phyloP scores from a whole-genome alignment of 2,888 invertebrate species.

The Cheilosia urbana region DNA sequence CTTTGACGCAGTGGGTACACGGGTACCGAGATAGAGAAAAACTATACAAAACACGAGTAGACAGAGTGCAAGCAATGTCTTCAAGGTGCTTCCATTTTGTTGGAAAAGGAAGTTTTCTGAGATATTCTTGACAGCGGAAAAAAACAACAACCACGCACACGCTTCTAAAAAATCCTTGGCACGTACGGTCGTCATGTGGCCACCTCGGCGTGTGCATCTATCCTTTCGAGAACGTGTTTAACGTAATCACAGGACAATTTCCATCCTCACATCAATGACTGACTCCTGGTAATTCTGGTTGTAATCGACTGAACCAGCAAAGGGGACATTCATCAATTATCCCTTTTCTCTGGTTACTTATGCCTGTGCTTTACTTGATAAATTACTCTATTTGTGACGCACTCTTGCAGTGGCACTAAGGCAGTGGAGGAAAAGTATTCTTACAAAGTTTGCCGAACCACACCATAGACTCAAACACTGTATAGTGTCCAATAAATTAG shows the following conservation, averaged over 20 bases:
- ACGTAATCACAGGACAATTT: slow-evolving; percentile 66
- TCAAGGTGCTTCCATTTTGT: slow-evolving; percentile 31
- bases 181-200: slow-evolving; percentile 65
- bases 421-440: slow-evolving; percentile 20
- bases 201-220: slow-evolving; percentile 22
- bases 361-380: slow-evolving; percentile 45
- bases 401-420: slow-evolving; percentile 50
- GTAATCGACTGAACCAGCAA: slow-evolving; percentile 63
- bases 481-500: slow-evolving; percentile 72
- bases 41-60: background rate
- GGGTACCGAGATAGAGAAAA: slow-evolving; percentile 8
- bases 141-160: slow-evolving; percentile 18
- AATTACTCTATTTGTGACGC: slow-evolving; percentile 71
- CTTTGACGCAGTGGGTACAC: slow-evolving; percentile 3
- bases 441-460: slow-evolving; percentile 5
- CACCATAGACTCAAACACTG: background rate
- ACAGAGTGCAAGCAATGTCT: slow-evolving; percentile 26
- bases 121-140: slow-evolving; percentile 56
- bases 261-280: slow-evolving; percentile 51
- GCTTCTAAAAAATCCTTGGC: slow-evolving; percentile 64
- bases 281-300: slow-evolving; percentile 55
- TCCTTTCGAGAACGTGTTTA: slow-evolving; percentile 46
- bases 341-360: slow-evolving; percentile 34
- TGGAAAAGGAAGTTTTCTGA: slow-evolving; percentile 45
- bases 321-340: slow-evolving; percentile 61